Percentiles rank a stretch among this genome's conserved stretches.
These are phyloP conservation scores for Galaxias olidus DNA, from an alignment of 2,797 vertebrate genomes.

Conservation along the genomic window DNA sequence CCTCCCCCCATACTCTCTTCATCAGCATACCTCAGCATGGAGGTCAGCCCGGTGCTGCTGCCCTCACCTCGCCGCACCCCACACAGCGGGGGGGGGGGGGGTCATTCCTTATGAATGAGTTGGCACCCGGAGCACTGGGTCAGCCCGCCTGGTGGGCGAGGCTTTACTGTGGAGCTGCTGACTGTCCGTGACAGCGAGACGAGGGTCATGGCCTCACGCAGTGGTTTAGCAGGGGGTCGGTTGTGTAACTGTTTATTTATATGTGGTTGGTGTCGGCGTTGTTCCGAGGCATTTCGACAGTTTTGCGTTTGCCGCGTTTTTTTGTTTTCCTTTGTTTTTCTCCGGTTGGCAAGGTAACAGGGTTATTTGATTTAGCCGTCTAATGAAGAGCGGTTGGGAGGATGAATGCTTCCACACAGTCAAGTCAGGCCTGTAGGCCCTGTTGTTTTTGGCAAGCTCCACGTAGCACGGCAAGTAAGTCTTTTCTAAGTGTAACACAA, in stretches of 20 bases:
- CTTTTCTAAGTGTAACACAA: slow-evolving; percentile 79
- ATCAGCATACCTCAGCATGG: neutral
- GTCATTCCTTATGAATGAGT: slow-evolving; percentile 46
- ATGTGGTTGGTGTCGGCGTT: too few species aligned
- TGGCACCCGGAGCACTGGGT: slow-evolving; percentile 14
- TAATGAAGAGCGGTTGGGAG: too few species aligned
- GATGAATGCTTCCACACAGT: neutral
- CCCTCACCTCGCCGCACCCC: slow-evolving; percentile 2
- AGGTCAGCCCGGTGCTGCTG: neutral
- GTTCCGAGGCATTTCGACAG: too few species aligned
- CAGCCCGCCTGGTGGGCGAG: slow-evolving; percentile 11
- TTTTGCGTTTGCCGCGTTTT: too few species aligned
- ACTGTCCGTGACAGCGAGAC: neutral
- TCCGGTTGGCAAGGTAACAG: neutral
- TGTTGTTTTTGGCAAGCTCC: slow-evolving; percentile 26
- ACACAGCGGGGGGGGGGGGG: slow-evolving; percentile 19
- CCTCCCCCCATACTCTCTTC: neutral
- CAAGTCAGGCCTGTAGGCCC: slow-evolving; percentile 10
- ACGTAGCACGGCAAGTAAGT: slow-evolving; percentile 57
- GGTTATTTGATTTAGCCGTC: too few species aligned
- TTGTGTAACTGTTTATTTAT: too few species aligned
- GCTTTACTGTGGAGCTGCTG: neutral
- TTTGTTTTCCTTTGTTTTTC: neutral
- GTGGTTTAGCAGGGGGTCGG: too few species aligned
- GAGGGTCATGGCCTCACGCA: too few species aligned